A percentile compares a stretch with the other conserved stretches of the same genome.
phyloP scores from a whole-genome alignment of 2,797 vertebrate species.

The Peromyscus melanophrys region DNA sequence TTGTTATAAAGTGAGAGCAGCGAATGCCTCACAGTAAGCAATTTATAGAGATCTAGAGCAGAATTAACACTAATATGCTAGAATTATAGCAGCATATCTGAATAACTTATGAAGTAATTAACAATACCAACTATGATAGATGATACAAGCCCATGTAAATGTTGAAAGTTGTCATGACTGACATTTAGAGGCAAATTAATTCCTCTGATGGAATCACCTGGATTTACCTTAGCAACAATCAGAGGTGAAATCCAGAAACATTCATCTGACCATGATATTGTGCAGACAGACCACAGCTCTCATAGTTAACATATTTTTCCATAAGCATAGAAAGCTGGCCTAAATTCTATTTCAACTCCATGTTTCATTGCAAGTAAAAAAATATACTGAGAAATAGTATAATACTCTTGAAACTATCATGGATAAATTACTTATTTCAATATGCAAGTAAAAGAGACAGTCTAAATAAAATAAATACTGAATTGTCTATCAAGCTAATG shows the following conservation, averaged over 20 bases:
- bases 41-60: background rate
- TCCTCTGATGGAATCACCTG: background rate
- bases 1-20: background rate
- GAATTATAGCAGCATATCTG: background rate
- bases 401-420: background rate
- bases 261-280: background rate
- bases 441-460: background rate
- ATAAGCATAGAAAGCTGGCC: background rate
- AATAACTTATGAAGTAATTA: conserved; percentile 21
- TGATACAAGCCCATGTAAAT: background rate
- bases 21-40: background rate
- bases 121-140: background rate
- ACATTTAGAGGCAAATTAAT: background rate
- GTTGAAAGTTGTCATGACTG: background rate
- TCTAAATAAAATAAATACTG: background rate
- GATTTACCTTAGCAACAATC: background rate
- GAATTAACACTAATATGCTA: background rate
- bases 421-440: background rate
- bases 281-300: background rate
- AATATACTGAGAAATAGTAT: background rate
- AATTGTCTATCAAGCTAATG: background rate
- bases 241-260: background rate
- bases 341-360: conserved; percentile 29
- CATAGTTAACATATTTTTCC: background rate
- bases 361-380: conserved; percentile 40